Base-by-base conservation (phyloP, 2,797 vertebrate genomes). In the Manis javanica region DNA sequence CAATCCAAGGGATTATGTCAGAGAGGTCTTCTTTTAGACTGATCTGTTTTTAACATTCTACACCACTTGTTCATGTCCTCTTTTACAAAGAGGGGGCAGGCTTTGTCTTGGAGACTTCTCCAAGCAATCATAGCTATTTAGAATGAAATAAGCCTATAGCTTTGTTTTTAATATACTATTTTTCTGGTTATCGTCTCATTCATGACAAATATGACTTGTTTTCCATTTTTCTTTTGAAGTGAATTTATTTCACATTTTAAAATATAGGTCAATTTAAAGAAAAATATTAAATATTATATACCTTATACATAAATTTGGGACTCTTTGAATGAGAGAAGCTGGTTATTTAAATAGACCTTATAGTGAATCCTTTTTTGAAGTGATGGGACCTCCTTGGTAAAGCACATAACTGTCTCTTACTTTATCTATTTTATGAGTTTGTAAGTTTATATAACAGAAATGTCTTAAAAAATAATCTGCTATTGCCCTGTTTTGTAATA, bases 181-280 rank as follows among this genome's bases (percentile, higher is more conserved):
- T 78, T 64, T 83, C 29, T 26, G 34, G 42, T 71, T 68, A 55
- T 46, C 51, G 26, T 34, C 66, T 92, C 19, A 46, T 75, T 31
- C 46, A 72, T 49, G 37, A 71, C 11, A 34, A 59, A 18, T 31
- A 42, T 24, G 29, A 23, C 24, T 34, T 31, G 13, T 42, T 78
- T 69, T 75, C 16, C 71, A 26, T 79, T 84, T 92, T 92, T 91
- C 57, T 49, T 89, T 64, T 63, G 29, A 90, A 78, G 37, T 51
- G 26, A 49, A 89, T 69, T 85, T 42, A 23, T 61, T 64, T 39
- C 8, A 51, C 71, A n/a, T 77, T 94, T 93, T 81, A 7, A 42
- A 72, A 81, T 24, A 24, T 16, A 34, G 53, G 21, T 53, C 29
- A 4, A 26, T 68, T 78, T 83, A 71, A 92, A 61, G 66, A 84